Evolutionary conservation across 2,113 vertebrate species (phyloP).

Genomic region (Ciconia boyciana): DNA sequence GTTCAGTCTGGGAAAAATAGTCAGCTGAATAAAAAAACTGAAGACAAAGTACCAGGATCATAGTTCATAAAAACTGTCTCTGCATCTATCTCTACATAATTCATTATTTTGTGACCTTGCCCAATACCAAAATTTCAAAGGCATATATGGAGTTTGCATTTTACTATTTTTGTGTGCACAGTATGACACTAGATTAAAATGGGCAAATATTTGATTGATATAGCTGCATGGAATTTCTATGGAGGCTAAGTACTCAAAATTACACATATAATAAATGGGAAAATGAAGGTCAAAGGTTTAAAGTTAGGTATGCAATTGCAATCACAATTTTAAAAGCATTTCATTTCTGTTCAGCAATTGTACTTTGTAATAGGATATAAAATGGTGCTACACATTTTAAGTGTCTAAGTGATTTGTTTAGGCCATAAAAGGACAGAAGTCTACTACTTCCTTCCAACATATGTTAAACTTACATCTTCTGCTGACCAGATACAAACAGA

Average conservation of each 20-base stretch:
- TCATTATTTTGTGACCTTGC: conserved; percentile 37
- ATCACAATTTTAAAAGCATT: not conserved
- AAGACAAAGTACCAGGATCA: conserved; percentile 2
- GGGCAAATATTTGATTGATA: conserved; percentile 31
- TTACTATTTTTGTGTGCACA: conserved; percentile 22
- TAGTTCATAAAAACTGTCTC: conserved; percentile 34
- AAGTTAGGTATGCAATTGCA: conserved; percentile 8
- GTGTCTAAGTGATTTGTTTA: conserved; percentile 30
- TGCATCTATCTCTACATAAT: conserved; percentile 27
- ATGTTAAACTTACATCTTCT: not conserved
- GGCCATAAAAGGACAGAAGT: conserved; percentile 6
- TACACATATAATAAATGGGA: not conserved
- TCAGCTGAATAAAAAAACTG: conserved; percentile 45
- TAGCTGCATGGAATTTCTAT: not conserved
- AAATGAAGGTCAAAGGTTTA: not conserved
- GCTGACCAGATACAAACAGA: not conserved
- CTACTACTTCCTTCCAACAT: not conserved
- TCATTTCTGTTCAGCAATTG: not conserved
- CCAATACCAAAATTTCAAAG: conserved; percentile 33
- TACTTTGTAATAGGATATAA: not conserved
- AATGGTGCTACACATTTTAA: conserved; percentile 21
- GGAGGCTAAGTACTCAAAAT: not conserved
- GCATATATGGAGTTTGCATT: not conserved
- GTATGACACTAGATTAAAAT: conserved; percentile 14
- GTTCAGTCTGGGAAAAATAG: conserved; percentile 48